phyloP scores from a whole-genome alignment of 2,888 invertebrate species.

The Agapostemon virescens region DNA sequence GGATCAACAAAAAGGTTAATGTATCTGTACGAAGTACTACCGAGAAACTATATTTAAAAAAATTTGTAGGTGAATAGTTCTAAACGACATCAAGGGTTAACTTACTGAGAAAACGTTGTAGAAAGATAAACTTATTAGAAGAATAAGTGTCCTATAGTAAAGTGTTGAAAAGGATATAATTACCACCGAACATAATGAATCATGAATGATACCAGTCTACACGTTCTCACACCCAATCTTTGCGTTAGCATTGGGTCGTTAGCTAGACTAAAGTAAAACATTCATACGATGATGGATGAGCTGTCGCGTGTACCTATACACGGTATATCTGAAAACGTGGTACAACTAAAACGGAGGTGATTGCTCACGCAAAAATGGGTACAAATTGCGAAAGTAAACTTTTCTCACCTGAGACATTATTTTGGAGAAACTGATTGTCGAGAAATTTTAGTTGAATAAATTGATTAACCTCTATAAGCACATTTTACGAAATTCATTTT shows the following conservation, averaged over 20 bases:
- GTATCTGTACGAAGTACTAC: too few relatives aligned
- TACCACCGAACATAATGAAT: constrained; percentile 36
- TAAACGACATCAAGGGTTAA: too few relatives aligned
- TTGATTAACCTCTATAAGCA: not conserved
- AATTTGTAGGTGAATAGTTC: too few relatives aligned
- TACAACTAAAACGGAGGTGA: not conserved
- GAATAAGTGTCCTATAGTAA: not conserved
- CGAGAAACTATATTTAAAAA: too few relatives aligned
- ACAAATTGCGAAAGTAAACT: not conserved
- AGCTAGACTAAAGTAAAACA: constrained; percentile 62
- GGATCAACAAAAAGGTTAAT: too few relatives aligned
- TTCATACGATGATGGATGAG: constrained; percentile 64
- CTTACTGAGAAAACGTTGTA: not conserved
- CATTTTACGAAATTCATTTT: not conserved
- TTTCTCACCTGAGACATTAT: not conserved
- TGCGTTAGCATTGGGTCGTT: constrained; percentile 57
- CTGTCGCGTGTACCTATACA: constrained; percentile 32
- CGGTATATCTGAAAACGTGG: not conserved
- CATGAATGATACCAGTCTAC: constrained; percentile 43
- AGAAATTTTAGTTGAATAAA: not conserved
- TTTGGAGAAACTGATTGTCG: not conserved
- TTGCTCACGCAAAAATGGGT: not conserved
- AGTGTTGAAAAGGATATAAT: not conserved
- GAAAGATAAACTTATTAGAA: not conserved
- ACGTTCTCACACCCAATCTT: constrained; percentile 38